These are phyloP conservation scores for Bactericera cockerelli DNA, from an alignment of 1,140 invertebrate species.

Conservation along the genomic window DNA sequence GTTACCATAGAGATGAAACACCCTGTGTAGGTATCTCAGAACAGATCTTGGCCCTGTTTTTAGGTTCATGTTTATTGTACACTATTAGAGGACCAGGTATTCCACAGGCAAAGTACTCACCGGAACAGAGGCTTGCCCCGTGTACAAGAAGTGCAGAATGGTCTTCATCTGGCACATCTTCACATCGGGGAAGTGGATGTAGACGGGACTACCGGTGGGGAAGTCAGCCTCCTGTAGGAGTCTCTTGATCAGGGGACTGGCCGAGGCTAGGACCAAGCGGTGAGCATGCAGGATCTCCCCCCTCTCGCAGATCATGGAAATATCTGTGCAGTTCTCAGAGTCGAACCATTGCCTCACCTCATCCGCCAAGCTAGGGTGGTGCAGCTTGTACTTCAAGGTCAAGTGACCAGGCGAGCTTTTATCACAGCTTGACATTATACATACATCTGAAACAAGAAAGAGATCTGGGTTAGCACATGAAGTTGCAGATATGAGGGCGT, in stretches of 20 bases:
- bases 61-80: too few relatives aligned
- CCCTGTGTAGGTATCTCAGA: too few relatives aligned
- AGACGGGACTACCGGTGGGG: constrained; percentile 40
- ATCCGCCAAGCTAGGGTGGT: constrained; percentile 70
- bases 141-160: constrained; percentile 65
- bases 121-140: constrained; percentile 64
- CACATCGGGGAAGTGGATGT: constrained; percentile 62
- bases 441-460: not conserved
- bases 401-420: constrained; percentile 41
- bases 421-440: constrained; percentile 13
- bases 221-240: constrained; percentile 46
- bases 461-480: too few relatives aligned
- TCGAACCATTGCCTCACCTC: constrained; percentile 70
- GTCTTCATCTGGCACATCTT: constrained; percentile 56
- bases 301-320: constrained; percentile 56
- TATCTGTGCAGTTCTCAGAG: constrained; percentile 63
- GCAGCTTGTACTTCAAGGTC: constrained; percentile 76
- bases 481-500: too few relatives aligned
- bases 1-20: too few relatives aligned
- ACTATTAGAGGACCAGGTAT: too few relatives aligned
- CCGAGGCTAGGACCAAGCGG: constrained; percentile 63
- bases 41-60: too few relatives aligned
- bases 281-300: constrained; percentile 22
- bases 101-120: too few relatives aligned
- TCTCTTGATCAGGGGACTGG: constrained; percentile 59